Conservation (phyloP, 2,797 vertebrate genomes). For the Darevskia mixta region DNA sequence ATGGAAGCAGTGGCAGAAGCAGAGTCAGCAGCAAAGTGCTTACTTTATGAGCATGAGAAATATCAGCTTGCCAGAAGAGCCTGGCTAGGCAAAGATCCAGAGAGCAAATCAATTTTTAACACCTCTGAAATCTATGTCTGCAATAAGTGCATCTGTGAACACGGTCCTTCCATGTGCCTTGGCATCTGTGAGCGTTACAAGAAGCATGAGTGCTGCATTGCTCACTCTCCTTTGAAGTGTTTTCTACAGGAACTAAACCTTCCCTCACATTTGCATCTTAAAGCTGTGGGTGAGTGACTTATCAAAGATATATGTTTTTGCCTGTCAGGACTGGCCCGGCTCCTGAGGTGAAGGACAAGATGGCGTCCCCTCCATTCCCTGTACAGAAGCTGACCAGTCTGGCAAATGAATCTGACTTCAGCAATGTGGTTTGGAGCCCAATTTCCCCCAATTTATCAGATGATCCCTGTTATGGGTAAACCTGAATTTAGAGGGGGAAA, state of each 20-base stretch:
- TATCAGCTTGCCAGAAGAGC: slow-evolving; percentile 1
- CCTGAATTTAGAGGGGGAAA: too few relatives aligned
- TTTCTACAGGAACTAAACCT: not conserved
- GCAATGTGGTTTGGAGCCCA: too few relatives aligned
- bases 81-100: not conserved
- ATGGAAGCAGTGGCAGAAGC: not conserved
- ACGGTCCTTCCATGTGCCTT: not conserved
- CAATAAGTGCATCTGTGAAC: not conserved
- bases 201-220: too few relatives aligned
- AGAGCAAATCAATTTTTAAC: slow-evolving; percentile 31
- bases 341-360: too few relatives aligned
- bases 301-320: not conserved
- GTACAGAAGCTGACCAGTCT: too few relatives aligned
- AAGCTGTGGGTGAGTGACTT: not conserved
- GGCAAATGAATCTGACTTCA: too few relatives aligned
- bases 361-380: too few relatives aligned
- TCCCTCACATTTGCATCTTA: not conserved
- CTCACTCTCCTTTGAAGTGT: not conserved
- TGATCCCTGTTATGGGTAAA: too few relatives aligned
- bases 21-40: not conserved
- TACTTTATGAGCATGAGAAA: slow-evolving; percentile 14
- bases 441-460: too few relatives aligned
- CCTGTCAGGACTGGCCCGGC: too few relatives aligned
- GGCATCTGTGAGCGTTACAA: not conserved
- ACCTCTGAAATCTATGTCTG: slow-evolving; percentile 6